Conservation (phyloP, 2,113 vertebrate genomes). For the Sorex fumeus region DNA sequence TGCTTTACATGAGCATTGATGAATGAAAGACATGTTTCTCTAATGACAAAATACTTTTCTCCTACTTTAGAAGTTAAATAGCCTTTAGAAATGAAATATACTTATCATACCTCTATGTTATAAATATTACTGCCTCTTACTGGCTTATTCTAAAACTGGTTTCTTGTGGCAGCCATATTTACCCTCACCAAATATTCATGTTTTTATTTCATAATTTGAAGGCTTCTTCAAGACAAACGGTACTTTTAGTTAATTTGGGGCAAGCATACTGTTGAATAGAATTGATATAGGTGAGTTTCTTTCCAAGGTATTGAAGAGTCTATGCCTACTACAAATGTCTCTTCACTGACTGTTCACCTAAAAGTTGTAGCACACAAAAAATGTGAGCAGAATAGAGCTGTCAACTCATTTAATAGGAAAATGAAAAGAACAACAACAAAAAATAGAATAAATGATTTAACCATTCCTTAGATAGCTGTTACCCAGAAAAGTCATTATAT, state of each 20-base stretch:
- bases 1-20: conserved; percentile 45
- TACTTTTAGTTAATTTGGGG: background rate
- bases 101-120: background rate
- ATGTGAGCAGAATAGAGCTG: background rate
- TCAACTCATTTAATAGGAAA: background rate
- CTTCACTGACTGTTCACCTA: background rate
- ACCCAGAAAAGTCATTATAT: background rate
- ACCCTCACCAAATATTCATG: background rate
- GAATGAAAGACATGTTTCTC: conserved; percentile 20
- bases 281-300: background rate
- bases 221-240: background rate
- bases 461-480: background rate
- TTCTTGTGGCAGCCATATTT: background rate
- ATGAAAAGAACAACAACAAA: background rate
- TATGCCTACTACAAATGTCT: background rate
- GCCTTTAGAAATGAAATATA: conserved; percentile 47
- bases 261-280: background rate
- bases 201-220: conserved; percentile 24
- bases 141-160: conserved; percentile 28
- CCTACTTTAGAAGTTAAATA: conserved; percentile 50
- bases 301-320: background rate
- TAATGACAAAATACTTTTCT: background rate
- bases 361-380: background rate
- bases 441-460: background rate
- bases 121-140: conserved; percentile 19